A percentile compares a stretch with the other conserved stretches of the same genome.
Evolutionary conservation across 2,797 vertebrate genomes (phyloP).

Genomic region (Amblyraja radiata): DNA sequence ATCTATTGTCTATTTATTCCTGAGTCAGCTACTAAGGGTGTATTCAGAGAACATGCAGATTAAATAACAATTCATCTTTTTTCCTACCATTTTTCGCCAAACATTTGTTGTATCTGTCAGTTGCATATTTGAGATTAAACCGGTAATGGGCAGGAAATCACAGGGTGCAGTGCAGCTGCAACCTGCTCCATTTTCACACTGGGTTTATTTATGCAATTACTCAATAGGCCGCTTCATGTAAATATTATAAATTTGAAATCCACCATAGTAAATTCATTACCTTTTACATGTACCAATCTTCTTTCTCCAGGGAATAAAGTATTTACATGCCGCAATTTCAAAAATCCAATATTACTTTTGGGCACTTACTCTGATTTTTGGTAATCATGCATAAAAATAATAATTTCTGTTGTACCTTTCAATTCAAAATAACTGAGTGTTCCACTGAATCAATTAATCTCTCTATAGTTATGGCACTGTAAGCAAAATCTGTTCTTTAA

Average conservation of each 20-base stretch:
- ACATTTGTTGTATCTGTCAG: background rate
- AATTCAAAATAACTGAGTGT: background rate
- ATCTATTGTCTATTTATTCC: background rate
- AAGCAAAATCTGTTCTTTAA: background rate
- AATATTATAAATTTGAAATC: background rate
- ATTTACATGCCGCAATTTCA: background rate
- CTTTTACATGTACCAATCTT: background rate
- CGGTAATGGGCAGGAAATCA: background rate
- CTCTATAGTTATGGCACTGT: background rate
- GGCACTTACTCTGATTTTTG: background rate
- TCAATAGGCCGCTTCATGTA: background rate
- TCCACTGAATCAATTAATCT: no score
- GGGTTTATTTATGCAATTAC: no score
- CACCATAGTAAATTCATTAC: background rate
- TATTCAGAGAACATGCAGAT: background rate
- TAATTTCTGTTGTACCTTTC: background rate
- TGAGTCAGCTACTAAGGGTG: background rate
- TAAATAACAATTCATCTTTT: background rate
- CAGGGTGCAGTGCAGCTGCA: background rate
- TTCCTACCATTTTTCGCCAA: background rate
- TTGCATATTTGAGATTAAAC: slow-evolving; percentile 4
- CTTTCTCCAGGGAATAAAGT: background rate
- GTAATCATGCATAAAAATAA: background rate
- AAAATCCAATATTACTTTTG: background rate
- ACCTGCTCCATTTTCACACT: no score